Evolutionary conservation across 2,797 vertebrate species (phyloP).

Genomic region (Myoxocephalus aenaeus): DNA sequence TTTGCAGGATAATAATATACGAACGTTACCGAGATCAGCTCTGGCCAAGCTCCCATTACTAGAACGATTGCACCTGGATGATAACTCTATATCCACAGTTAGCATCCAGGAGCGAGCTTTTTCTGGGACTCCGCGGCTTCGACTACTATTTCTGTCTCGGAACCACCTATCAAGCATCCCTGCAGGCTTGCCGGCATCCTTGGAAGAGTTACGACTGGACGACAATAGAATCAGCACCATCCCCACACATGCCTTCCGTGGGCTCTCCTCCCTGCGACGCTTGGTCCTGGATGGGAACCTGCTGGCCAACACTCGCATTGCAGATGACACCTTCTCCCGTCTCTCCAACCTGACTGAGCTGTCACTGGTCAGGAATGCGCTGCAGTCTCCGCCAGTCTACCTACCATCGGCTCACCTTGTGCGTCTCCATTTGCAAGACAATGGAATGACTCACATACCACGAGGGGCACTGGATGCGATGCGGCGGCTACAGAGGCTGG

Average conservation of each 20-base stretch:
- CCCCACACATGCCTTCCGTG: conserved; percentile 93
- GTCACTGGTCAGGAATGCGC: conserved; percentile 93
- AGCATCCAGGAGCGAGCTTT: conserved; percentile 97
- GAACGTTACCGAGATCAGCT: conserved; percentile 88
- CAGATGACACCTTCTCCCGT: conserved; percentile 92
- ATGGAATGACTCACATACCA: conserved; percentile 93
- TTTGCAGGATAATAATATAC: conserved; percentile 96
- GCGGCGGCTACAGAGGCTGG: conserved; percentile 89
- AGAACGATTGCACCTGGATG: conserved; percentile 95
- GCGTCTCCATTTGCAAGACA: conserved; percentile 93
- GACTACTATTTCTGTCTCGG: conserved; percentile 92
- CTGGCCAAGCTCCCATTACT: conserved; percentile 91
- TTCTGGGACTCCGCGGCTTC: conserved; percentile 88
- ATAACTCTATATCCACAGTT: conserved; percentile 96
- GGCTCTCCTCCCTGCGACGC: conserved; percentile 89
- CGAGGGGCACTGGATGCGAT: conserved; percentile 89
- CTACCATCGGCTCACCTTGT: conserved; percentile 89
- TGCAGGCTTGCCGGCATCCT: conserved; percentile 89
- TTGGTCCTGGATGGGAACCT: conserved; percentile 95
- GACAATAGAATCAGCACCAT: conserved; percentile 97
- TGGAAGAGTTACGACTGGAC: conserved; percentile 93
- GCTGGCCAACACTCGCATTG: conserved; percentile 94
- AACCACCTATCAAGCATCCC: conserved; percentile 97
- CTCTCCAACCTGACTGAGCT: conserved; percentile 94
- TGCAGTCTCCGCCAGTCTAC: conserved; percentile 90